phyloP scores from a whole-genome alignment of 1,140 invertebrate species.

The Zophobas atratus region DNA sequence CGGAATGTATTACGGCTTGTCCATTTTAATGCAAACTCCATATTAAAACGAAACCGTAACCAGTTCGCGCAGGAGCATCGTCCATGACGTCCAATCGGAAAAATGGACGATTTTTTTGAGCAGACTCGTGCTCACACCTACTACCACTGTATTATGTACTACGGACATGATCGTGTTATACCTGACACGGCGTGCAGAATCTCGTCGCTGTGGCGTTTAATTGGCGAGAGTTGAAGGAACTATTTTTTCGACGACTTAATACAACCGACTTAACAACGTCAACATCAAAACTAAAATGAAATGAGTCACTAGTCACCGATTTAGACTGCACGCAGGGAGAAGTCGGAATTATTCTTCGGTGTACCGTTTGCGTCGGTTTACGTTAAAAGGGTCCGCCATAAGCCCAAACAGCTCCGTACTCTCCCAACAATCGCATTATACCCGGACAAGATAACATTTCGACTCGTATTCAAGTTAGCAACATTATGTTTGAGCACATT shows the following conservation, averaged over 20 bases:
- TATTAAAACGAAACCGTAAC: constrained; percentile 38
- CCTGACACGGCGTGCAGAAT: constrained; percentile 42
- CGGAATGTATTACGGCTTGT: constrained; percentile 39
- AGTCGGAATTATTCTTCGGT: constrained; percentile 27
- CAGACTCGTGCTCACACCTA: constrained; percentile 46
- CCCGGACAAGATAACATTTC: constrained; percentile 31
- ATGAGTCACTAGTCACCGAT: constrained; percentile 57
- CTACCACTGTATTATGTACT: background rate
- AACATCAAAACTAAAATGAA: constrained; percentile 56
- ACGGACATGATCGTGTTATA: constrained; percentile 46
- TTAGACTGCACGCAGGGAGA: constrained; percentile 56
- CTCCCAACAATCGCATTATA: constrained; percentile 27
- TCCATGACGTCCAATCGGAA: constrained; percentile 7
- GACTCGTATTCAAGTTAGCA: constrained; percentile 22
- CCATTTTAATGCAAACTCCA: constrained; percentile 40
- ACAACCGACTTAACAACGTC: constrained; percentile 42
- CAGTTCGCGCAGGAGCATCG: constrained; percentile 30
- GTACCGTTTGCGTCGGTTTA: constrained; percentile 34
- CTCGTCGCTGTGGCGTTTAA: constrained; percentile 14
- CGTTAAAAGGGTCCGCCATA: constrained; percentile 36
- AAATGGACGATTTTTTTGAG: background rate
- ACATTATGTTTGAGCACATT: constrained; percentile 23
- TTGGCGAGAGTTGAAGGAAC: constrained; percentile 42
- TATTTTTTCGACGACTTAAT: constrained; percentile 13
- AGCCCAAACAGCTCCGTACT: background rate